Percentiles rank a stretch among this genome's conserved stretches.
These are phyloP conservation scores for Fopius arisanus DNA, from an alignment of 1,140 invertebrate species.

Conservation along the genomic window DNA sequence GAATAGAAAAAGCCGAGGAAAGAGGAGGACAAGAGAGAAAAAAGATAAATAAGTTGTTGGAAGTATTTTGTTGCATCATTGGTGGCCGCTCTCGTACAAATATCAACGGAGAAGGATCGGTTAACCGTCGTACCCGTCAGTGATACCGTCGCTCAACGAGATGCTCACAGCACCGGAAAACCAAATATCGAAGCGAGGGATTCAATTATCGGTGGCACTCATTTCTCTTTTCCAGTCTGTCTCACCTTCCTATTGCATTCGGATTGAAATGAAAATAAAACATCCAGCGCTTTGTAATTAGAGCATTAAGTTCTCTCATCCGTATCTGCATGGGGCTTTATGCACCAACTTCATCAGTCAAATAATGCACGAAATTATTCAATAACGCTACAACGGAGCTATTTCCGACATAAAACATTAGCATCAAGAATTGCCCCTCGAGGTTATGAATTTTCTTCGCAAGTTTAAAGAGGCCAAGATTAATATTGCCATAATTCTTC, in stretches of 20 bases:
- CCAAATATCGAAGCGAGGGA: conserved; percentile 48
- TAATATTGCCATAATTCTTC: conserved; percentile 10
- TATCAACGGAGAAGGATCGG: neutral
- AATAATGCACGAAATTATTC: neutral
- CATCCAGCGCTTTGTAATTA: neutral
- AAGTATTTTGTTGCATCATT: conserved; percentile 10
- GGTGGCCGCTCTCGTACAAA: conserved; percentile 4
- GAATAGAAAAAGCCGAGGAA: neutral
- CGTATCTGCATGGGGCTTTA: neutral
- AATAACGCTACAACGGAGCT: neutral
- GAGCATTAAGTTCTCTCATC: neutral
- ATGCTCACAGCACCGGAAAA: conserved; percentile 41
- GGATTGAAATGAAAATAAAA: conserved; percentile 1
- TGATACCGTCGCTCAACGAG: conserved; percentile 26
- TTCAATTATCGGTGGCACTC: conserved; percentile 46
- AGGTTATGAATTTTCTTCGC: neutral
- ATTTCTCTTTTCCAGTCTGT: conserved; percentile 1
- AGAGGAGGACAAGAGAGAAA: neutral
- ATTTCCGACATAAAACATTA: neutral
- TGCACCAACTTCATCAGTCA: neutral
- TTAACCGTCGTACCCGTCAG: neutral
- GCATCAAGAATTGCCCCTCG: neutral
- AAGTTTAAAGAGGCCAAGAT: conserved; percentile 1
- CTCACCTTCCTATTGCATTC: neutral
- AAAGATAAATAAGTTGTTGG: conserved; percentile 16